These are phyloP conservation scores for Papilio glaucus DNA, from an alignment of 1,140 invertebrate species.

Conservation along the genomic window DNA sequence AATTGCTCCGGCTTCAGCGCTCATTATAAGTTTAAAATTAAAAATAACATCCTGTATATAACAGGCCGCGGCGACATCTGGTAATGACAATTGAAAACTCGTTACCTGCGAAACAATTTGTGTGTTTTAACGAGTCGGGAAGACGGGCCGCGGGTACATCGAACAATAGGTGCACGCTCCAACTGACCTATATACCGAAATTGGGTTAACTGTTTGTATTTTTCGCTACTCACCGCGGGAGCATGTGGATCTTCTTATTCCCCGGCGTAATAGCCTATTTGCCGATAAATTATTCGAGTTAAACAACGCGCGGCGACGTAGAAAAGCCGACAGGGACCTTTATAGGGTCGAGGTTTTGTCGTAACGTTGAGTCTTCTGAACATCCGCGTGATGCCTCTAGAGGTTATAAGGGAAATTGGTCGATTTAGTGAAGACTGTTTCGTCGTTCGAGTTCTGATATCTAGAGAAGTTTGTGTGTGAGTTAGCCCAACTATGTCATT, in stretches of 20 bases:
- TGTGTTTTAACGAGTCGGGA: constrained; percentile 51
- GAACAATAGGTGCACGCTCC: constrained; percentile 50
- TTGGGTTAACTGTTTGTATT: constrained; percentile 66
- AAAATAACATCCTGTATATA: constrained; percentile 37
- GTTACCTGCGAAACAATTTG: constrained; percentile 46
- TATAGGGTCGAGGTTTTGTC: constrained; percentile 27
- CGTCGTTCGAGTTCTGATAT: background rate
- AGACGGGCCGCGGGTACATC: constrained; percentile 47
- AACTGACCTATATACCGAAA: constrained; percentile 58
- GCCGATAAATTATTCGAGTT: constrained; percentile 64
- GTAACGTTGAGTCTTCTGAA: constrained; percentile 32
- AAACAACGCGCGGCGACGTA: constrained; percentile 28
- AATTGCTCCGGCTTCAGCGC: constrained; percentile 29
- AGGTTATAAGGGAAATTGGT: constrained; percentile 4
- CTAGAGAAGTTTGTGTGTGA: background rate
- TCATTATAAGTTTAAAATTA: constrained; percentile 39
- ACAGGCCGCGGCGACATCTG: constrained; percentile 35
- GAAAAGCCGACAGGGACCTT: constrained; percentile 24
- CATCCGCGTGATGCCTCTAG: background rate
- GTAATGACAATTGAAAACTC: constrained; percentile 42
- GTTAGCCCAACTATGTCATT: no score
- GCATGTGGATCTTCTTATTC: constrained; percentile 48
- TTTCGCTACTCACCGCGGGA: constrained; percentile 48
- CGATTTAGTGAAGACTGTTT: background rate
- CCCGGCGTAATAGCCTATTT: constrained; percentile 59